These are phyloP conservation scores for Laodelphax striatellus DNA, from an alignment of 1,140 invertebrate genomes.

Conservation along the genomic window DNA sequence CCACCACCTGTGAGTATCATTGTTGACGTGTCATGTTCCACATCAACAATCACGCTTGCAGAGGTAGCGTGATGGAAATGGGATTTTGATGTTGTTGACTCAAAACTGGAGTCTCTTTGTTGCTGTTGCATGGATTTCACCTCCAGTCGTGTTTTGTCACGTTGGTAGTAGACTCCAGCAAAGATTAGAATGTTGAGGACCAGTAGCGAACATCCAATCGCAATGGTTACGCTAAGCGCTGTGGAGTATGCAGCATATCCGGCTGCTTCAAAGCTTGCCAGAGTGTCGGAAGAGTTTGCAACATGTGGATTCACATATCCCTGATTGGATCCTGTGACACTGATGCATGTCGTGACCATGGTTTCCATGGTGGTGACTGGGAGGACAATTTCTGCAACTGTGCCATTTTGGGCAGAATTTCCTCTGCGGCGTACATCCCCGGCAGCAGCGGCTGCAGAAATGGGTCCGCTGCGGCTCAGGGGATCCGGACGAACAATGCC, in stretches of 20 bases:
- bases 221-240: slow-evolving; percentile 74
- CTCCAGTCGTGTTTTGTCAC: slow-evolving; percentile 58
- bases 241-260: slow-evolving; percentile 66
- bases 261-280: slow-evolving; percentile 65
- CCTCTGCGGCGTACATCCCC: slow-evolving; percentile 6
- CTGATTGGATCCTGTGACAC: slow-evolving; percentile 19
- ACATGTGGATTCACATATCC: slow-evolving; percentile 37
- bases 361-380: slow-evolving; percentile 39
- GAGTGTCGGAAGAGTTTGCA: slow-evolving; percentile 44
- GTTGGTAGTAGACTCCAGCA: slow-evolving; percentile 85
- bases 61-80: slow-evolving; percentile 16
- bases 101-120: slow-evolving; percentile 10
- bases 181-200: slow-evolving; percentile 82
- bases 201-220: slow-evolving; percentile 68
- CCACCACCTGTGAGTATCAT: slow-evolving; percentile 44
- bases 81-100: slow-evolving; percentile 6
- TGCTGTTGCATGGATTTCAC: slow-evolving; percentile 27
- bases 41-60: slow-evolving; percentile 59
- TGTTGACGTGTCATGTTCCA: slow-evolving; percentile 57
- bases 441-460: neutral
- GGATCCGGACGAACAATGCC: slow-evolving; percentile 69
- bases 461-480: slow-evolving; percentile 37
- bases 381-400: slow-evolving; percentile 27
- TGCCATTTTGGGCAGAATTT: slow-evolving; percentile 17
- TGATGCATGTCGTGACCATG: slow-evolving; percentile 29